A percentile compares a stretch with the other conserved stretches of the same genome.
Conservation (phyloP, 2,797 vertebrate genomes). For the Tenualosa thibaudeaui region DNA sequence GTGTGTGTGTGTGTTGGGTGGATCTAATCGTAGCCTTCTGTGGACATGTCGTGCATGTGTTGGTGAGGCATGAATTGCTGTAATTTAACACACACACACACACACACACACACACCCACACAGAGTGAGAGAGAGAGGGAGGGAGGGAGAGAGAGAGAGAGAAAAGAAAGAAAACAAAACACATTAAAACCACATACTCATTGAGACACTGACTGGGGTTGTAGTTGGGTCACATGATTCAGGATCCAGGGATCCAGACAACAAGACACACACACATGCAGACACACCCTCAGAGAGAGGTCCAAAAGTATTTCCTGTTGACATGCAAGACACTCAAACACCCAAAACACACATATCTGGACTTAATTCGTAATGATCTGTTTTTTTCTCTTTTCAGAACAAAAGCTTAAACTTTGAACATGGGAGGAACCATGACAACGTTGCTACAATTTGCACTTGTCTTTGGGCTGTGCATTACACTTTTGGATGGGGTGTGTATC, state of each 20-base stretch:
- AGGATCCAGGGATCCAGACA: neutral
- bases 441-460: neutral
- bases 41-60: neutral
- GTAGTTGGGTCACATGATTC: neutral
- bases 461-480: neutral
- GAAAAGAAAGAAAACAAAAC: too few relatives aligned
- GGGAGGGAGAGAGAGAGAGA: too few relatives aligned
- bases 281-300: neutral
- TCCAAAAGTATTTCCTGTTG: too few relatives aligned
- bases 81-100: neutral
- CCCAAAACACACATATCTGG: neutral
- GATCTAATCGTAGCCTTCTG: neutral
- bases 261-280: neutral
- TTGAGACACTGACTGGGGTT: neutral
- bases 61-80: neutral
- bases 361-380: neutral
- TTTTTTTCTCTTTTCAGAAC: neutral
- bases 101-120: neutral
- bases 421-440: neutral
- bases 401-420: neutral
- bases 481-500: neutral
- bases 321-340: neutral
- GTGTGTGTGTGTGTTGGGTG: neutral
- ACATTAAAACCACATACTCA: neutral
- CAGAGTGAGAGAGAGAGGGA: neutral